Evolutionary conservation across 2,797 vertebrate species (phyloP), one percentile per base, ranked within the genome.

Genomic region (Clamator glandarius): DNA sequence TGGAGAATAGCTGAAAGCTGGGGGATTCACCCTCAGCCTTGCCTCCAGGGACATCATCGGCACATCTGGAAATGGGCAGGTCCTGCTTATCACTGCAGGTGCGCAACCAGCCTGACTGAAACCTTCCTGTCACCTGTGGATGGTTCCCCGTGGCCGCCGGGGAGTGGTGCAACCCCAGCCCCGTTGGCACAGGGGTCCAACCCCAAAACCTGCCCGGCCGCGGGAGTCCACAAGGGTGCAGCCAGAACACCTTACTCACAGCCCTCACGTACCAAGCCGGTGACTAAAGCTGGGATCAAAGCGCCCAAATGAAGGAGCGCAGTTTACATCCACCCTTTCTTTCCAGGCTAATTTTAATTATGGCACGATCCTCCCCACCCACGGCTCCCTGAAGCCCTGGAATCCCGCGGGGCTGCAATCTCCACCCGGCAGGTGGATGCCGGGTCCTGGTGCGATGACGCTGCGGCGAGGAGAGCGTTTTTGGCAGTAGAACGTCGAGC

Each of bases 271-370:
- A 95, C 95, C 96, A 92, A 73, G 77, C 21, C 0, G 4, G 80
- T 96, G 96, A 96, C 89, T 90, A 96, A 96, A 92, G 94, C 46
- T 0, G 0, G 90, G 96, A 96, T 96, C 96, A 96, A 96, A 96
- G 96, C 4, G 0, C 74, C 86, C 95, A 95, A 89, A 94, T 79
- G 89, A 95, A 92, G 94, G 58, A 92, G 89, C n/a, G 2, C 31
- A n/a, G 51, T 78, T 90, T 58, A 84, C 67, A 93, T 89, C 95
- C 89, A 96, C 95, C 92, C 92, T 55, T 92, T 81, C 86, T 21
- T 93, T 94, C 55, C 96, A 79, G 89, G 80, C 74, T 84, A 77
- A 28, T 84, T 82, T 87, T 93, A 96, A 96, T 96, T 92, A 96
- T 7, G 1, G 70, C 7, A 1, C 10, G 67, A 73, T 79, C 51